Conservation (phyloP, 2,888 invertebrate species). For the Vanessa cardui region DNA sequence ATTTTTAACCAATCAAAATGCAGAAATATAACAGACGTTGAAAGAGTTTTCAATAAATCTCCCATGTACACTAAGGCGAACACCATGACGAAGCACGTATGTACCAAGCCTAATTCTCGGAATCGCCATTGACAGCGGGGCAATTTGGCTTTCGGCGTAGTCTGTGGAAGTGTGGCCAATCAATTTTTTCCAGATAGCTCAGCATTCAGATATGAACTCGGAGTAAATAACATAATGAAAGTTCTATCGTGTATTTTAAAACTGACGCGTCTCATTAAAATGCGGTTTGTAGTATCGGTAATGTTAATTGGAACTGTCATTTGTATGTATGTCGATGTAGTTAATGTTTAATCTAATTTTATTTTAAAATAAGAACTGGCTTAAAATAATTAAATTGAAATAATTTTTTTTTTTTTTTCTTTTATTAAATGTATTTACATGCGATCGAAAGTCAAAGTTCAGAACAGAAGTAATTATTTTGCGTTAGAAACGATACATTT, state of each 20-base stretch:
- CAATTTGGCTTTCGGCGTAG: conserved; percentile 46
- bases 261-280: not conserved
- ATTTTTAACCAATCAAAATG: no score
- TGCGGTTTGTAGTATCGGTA: no score
- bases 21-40: not conserved
- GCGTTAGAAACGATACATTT: no score
- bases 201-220: conserved; percentile 9
- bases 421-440: no score
- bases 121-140: conserved; percentile 21
- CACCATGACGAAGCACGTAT: conserved; percentile 11
- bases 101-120: conserved; percentile 22
- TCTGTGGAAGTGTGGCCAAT: conserved; percentile 54
- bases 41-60: not conserved
- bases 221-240: not conserved
- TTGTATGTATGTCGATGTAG: no score
- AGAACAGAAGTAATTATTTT: no score
- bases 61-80: not conserved
- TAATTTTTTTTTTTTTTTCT: no score
- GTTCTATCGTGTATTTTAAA: not conserved
- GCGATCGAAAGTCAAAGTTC: no score
- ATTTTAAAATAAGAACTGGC: no score
- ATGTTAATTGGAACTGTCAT: no score
- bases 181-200: conserved; percentile 49
- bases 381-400: no score
- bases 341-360: no score